Base-by-base conservation (phyloP, 1,140 invertebrate species). In the Leptinotarsa texana region DNA sequence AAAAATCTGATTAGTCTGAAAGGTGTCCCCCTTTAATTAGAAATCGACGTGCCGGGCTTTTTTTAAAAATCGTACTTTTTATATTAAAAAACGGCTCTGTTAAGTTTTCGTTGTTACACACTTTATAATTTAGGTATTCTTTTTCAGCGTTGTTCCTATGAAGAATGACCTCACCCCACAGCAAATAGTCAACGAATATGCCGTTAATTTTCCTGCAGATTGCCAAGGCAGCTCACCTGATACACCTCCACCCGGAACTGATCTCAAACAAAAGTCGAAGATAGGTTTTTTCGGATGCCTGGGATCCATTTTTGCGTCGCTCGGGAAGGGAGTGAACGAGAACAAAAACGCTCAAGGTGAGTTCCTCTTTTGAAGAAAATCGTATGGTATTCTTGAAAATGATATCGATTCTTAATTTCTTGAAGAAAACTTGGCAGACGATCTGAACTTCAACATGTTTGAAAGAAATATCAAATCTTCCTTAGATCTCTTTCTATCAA, bases 221-320 rank as follows among this genome's bases (percentile, higher is more conserved):
- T 67, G 76, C 17, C 81, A 85, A 75, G 80, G 84, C 74, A 84
- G 85, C 51, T 86, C 87, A 11, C 86, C 84, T 6, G 83, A 87
- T 33, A 82, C 81, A 0, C 83, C 82, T 3, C 82, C 81, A 75
- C 80, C 80, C 8, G 78, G 85, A 15, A 88, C 89, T 72, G 86
- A 89, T 69, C 87, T 89, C 68, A 88, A 89, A 47, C 87, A 88
- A 66, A 90, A 91, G 49, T 95, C 93, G 91, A 91, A 95, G 77
- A 93, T 94, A 77, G 94, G 94, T 1, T 89, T 97, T 63, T 87
- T 96, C 69, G 95, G 94, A 3, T 97, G 95, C 83, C 89, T 97
- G 79, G 88, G 93, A 77, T 95, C 95, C 0, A 91, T 97, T 5
- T 91, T 94, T 86, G 93, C 91, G 21, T 93, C 96, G 76, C 92